Percentiles rank a stretch among this genome's conserved stretches.
Evolutionary conservation across 2,888 invertebrate genomes (phyloP).

Genomic region (Sphaerophoria rueppellii): DNA sequence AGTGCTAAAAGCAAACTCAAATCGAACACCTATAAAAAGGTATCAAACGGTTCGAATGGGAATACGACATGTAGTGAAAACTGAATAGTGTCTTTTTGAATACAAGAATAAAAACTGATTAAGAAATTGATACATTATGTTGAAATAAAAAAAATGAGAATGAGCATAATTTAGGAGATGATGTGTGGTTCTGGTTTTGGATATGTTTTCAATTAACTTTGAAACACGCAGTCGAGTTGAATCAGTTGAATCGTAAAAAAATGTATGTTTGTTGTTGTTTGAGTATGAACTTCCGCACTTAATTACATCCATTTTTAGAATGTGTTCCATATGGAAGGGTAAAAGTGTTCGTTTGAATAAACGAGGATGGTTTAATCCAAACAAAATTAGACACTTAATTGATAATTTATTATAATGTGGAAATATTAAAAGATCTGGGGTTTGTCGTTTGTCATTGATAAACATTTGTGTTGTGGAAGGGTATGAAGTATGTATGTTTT

Average conservation of each 20-base stretch:
- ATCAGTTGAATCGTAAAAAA: conserved; percentile 38
- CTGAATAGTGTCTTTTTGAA: conserved; percentile 46
- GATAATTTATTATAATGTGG: not conserved
- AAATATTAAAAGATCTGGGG: not conserved
- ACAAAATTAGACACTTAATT: conserved; percentile 1
- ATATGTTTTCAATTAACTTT: conserved; percentile 29
- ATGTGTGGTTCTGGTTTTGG: not conserved
- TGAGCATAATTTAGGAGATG: conserved; percentile 34
- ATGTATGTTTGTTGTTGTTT: conserved; percentile 17
- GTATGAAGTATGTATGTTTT: too few relatives aligned
- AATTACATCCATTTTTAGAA: conserved; percentile 14
- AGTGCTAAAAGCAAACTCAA: conserved; percentile 58
- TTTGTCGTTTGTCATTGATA: too few relatives aligned
- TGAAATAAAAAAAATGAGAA: conserved; percentile 24
- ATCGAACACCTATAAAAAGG: conserved; percentile 59
- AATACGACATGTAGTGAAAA: conserved; percentile 36
- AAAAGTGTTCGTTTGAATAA: not conserved
- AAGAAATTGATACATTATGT: conserved; percentile 23
- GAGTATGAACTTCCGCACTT: conserved; percentile 13
- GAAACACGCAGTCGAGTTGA: conserved; percentile 34
- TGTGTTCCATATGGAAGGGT: not conserved
- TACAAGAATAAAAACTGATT: conserved; percentile 29
- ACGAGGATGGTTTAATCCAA: not conserved
- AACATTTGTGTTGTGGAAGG: too few relatives aligned
- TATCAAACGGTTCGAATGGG: conserved; percentile 57